Conservation (phyloP, 2,113 vertebrate species). For the Echinops telfairi region DNA sequence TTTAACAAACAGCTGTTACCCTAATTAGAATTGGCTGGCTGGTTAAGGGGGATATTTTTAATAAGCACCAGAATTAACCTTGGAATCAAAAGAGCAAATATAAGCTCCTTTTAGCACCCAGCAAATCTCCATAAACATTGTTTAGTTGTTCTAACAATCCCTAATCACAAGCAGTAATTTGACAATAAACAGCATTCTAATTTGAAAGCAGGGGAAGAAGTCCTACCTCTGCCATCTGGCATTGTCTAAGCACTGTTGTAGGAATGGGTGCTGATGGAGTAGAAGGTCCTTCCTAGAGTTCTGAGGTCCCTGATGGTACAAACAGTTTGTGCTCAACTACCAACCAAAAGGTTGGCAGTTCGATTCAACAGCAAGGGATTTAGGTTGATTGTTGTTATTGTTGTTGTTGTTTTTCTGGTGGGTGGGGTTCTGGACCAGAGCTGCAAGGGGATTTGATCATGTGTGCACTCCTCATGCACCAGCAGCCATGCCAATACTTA, state of each 20-base stretch:
- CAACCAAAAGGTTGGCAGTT: background rate
- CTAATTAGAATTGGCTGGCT: slow-evolving; percentile 52
- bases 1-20: slow-evolving; percentile 56
- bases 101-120: background rate
- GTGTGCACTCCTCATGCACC: background rate
- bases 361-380: background rate
- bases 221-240: background rate
- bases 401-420: background rate
- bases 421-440: background rate
- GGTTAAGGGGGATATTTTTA: background rate
- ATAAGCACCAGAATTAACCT: slow-evolving; percentile 44
- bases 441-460: background rate
- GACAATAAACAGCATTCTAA: background rate
- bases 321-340: background rate
- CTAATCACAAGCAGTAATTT: background rate
- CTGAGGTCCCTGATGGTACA: background rate
- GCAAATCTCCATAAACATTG: background rate
- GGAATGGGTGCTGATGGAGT: background rate
- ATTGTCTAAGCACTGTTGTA: background rate
- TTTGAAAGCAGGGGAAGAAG: slow-evolving; percentile 1
- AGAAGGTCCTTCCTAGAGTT: background rate
- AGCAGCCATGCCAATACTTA: background rate
- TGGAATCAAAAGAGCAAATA: slow-evolving; percentile 19
- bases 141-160: background rate
- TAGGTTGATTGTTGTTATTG: background rate